These are phyloP conservation scores for Hylyphantes graminicola DNA, from an alignment of 1,140 invertebrate species.

Conservation along the genomic window DNA sequence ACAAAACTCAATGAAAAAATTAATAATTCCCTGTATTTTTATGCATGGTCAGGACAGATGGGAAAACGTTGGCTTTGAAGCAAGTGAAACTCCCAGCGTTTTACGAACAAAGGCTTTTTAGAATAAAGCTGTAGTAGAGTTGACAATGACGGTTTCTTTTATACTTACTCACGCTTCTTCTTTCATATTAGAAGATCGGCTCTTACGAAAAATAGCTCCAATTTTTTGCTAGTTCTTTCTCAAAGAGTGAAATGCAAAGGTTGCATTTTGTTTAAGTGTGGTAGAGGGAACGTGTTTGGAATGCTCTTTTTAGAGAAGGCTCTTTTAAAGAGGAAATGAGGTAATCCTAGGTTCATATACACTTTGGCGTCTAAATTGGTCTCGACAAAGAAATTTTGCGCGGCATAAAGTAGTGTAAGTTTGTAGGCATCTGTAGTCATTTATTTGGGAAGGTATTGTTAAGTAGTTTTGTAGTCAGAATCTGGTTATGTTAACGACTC, in stretches of 20 bases:
- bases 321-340: neutral
- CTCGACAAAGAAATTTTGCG: too few species aligned
- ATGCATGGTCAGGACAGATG: slow-evolving; percentile 22
- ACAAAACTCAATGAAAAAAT: slow-evolving; percentile 34
- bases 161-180: slow-evolving; percentile 55
- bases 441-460: too few species aligned
- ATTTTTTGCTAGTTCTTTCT: slow-evolving; percentile 16
- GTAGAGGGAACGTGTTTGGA: slow-evolving; percentile 54
- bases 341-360: neutral
- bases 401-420: too few species aligned
- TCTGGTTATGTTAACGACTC: too few species aligned
- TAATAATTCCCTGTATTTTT: slow-evolving; percentile 50
- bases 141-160: slow-evolving; percentile 60
- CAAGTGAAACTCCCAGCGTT: slow-evolving; percentile 10
- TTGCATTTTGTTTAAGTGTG: slow-evolving; percentile 42
- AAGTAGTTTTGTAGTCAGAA: too few species aligned
- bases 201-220: slow-evolving; percentile 46
- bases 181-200: slow-evolving; percentile 53
- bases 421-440: too few species aligned
- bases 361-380: too few species aligned
- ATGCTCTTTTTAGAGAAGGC: slow-evolving; percentile 29
- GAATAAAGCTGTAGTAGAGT: slow-evolving; percentile 47
- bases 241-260: neutral
- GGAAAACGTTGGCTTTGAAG: neutral
- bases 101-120: slow-evolving; percentile 53